Conservation (phyloP, 2,113 vertebrate genomes). For the Mirza zaza region DNA sequence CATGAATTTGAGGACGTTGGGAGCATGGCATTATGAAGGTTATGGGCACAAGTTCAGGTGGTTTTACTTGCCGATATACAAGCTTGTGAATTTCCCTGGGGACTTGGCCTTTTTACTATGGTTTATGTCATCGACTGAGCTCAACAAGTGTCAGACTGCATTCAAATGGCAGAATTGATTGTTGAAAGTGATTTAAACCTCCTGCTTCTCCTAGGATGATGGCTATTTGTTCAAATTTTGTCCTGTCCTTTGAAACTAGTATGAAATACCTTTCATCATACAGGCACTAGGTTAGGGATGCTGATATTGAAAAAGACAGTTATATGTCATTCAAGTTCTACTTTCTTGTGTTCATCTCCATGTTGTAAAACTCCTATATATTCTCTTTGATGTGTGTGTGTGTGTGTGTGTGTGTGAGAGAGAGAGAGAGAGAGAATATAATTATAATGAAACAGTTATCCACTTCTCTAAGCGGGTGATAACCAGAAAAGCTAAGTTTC, state of each 20-base stretch:
- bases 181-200: constrained; percentile 87
- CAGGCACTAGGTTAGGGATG: constrained; percentile 44
- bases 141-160: constrained; percentile 80
- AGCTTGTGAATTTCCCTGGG: not conserved
- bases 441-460: not conserved
- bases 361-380: not conserved
- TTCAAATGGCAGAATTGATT: constrained; percentile 79
- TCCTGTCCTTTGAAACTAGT: constrained; percentile 82
- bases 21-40: not conserved
- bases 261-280: constrained; percentile 66
- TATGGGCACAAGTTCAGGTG: not conserved
- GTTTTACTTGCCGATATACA: not conserved
- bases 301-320: not conserved
- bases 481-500: not conserved
- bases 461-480: not conserved
- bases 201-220: constrained; percentile 82
- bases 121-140: constrained; percentile 83
- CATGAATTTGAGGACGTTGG: not conserved
- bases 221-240: constrained; percentile 87
- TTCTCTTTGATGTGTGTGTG: not conserved
- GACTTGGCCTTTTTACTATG: constrained; percentile 44
- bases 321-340: not conserved
- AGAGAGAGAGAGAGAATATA: not conserved
- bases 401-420: too few species aligned
- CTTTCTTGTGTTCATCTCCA: not conserved